Conservation (phyloP, 2,797 vertebrate species). For the Botia kubotai region DNA sequence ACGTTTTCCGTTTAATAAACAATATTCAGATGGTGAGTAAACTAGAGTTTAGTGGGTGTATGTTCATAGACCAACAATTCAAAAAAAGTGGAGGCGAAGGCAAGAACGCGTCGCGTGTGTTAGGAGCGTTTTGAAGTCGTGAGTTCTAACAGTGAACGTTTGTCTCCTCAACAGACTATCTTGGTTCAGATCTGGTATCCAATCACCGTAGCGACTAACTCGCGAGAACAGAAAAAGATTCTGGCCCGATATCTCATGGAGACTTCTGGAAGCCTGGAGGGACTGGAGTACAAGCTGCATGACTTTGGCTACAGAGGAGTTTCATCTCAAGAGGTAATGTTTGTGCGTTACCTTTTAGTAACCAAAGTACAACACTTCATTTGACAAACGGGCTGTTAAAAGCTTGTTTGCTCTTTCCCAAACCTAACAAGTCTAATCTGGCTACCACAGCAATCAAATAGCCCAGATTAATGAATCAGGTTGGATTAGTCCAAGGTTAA, state of each 20-base stretch:
- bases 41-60: no score
- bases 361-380: background rate
- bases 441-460: conserved; percentile 3
- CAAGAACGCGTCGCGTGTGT: no score
- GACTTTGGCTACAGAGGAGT: conserved; percentile 98
- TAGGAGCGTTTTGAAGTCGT: background rate
- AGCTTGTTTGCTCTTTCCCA: background rate
- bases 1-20: no score
- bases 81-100: no score
- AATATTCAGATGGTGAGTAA: no score
- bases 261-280: conserved; percentile 90
- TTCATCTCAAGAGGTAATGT: conserved; percentile 94
- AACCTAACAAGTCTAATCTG: background rate
- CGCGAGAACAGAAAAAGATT: conserved; percentile 98
- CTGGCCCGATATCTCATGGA: conserved; percentile 93
- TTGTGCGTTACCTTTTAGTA: background rate
- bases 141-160: conserved; percentile 2
- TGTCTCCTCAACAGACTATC: conserved; percentile 83
- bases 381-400: background rate
- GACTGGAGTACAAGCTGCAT: conserved; percentile 93
- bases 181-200: conserved; percentile 99
- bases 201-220: conserved; percentile 98
- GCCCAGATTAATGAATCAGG: background rate
- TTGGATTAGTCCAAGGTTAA: background rate
- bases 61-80: no score